Evolutionary conservation across 2,888 invertebrate species (phyloP).

Genomic region (Anticlea derivata): DNA sequence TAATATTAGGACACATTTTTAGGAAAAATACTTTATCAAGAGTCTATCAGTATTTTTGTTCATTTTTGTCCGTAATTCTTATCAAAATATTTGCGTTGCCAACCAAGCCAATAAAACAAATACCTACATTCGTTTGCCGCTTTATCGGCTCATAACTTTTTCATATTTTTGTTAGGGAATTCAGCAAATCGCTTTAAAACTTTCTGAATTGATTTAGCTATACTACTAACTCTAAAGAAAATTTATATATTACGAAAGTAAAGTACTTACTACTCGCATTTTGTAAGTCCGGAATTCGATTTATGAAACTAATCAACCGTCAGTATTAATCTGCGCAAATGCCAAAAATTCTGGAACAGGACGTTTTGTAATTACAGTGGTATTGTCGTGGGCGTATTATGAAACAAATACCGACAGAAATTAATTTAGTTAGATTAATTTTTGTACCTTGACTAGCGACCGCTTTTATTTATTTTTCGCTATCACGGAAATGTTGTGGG

Average conservation of each 20-base stretch:
- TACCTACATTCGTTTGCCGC: background rate
- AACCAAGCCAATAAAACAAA: conserved; percentile 7
- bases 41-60: background rate
- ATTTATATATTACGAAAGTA: conserved; percentile 24
- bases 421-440: conserved; percentile 19
- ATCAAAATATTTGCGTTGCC: conserved; percentile 7
- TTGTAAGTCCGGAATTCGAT: conserved; percentile 42
- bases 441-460: conserved; percentile 4
- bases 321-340: conserved; percentile 38
- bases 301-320: conserved; percentile 46
- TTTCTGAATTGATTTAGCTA: background rate
- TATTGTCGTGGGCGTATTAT: conserved; percentile 26
- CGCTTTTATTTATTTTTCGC: conserved; percentile 2
- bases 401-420: conserved; percentile 18
- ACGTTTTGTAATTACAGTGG: conserved; percentile 31
- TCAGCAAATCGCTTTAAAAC: conserved; percentile 1
- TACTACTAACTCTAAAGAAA: background rate
- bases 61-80: conserved; percentile 7
- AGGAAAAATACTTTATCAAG: no score
- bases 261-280: conserved; percentile 29
- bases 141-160: conserved; percentile 6
- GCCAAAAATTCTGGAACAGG: conserved; percentile 34
- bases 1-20: background rate
- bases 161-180: conserved; percentile 3
- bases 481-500: background rate